These are phyloP conservation scores for Boloria euphrosyne DNA, from an alignment of 2,888 invertebrate genomes.

Conservation along the genomic window DNA sequence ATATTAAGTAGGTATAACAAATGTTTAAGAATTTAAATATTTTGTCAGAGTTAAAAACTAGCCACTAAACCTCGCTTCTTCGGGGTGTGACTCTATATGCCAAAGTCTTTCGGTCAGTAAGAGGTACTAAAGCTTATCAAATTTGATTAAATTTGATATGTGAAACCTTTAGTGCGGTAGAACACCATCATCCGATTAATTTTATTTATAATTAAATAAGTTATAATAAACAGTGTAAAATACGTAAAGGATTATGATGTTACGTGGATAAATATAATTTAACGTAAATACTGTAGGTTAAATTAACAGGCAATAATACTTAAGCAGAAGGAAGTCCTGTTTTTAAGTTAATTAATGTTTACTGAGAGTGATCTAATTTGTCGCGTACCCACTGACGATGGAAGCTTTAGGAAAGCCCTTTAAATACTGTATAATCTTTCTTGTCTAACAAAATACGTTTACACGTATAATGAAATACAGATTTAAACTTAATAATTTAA, in stretches of 20 bases:
- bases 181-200: no score
- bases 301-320: slow-evolving; percentile 20
- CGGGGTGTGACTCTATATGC: no score
- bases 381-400: slow-evolving; percentile 18
- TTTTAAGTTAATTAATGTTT: slow-evolving; percentile 31
- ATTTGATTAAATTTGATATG: no score
- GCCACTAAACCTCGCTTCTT: no score
- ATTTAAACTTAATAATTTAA: no score
- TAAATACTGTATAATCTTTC: slow-evolving; percentile 7
- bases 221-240: neutral
- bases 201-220: neutral
- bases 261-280: slow-evolving; percentile 38
- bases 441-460: neutral
- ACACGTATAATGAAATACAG: neutral
- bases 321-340: slow-evolving; percentile 14
- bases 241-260: neutral
- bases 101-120: no score
- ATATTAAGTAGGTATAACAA: no score
- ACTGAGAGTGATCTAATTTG: slow-evolving; percentile 30
- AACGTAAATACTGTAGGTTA: slow-evolving; percentile 18
- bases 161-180: no score
- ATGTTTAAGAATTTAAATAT: no score
- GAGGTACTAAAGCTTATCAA: no score
- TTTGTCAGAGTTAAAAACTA: no score
- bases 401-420: slow-evolving; percentile 3